These are phyloP conservation scores for Drosophila paulistorum DNA, from an alignment of 1,140 invertebrate species.

Conservation along the genomic window DNA sequence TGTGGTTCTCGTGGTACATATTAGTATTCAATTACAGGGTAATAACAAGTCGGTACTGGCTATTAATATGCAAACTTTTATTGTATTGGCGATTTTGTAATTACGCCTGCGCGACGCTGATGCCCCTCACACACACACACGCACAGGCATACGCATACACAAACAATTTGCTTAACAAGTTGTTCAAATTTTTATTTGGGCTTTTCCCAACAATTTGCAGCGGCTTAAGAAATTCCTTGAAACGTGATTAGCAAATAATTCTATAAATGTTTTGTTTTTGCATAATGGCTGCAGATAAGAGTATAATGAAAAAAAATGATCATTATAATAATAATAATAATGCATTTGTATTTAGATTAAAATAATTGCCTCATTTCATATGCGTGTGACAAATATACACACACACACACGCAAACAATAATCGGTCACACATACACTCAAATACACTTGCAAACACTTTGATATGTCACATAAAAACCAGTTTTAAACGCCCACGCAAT, in stretches of 20 bases:
- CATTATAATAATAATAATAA: conserved; percentile 11
- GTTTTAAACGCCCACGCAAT: no score
- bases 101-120: conserved; percentile 27
- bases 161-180: neutral
- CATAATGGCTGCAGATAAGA: neutral
- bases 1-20: no score
- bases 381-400: conserved; percentile 30
- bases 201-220: neutral
- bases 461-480: no score
- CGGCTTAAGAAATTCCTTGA: neutral
- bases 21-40: neutral
- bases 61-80: neutral
- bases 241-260: conserved; percentile 1
- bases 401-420: neutral
- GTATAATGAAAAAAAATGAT: neutral
- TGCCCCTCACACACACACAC: neutral
- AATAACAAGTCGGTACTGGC: neutral
- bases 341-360: conserved; percentile 5
- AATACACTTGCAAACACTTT: no score
- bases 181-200: neutral
- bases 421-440: no score
- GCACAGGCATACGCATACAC: neutral
- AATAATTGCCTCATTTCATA: conserved; percentile 35
- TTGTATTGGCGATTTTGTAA: conserved; percentile 71
- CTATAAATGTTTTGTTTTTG: neutral